Evolutionary conservation across 2,113 vertebrate species (phyloP).

Genomic region (Lucifuga dentata): DNA sequence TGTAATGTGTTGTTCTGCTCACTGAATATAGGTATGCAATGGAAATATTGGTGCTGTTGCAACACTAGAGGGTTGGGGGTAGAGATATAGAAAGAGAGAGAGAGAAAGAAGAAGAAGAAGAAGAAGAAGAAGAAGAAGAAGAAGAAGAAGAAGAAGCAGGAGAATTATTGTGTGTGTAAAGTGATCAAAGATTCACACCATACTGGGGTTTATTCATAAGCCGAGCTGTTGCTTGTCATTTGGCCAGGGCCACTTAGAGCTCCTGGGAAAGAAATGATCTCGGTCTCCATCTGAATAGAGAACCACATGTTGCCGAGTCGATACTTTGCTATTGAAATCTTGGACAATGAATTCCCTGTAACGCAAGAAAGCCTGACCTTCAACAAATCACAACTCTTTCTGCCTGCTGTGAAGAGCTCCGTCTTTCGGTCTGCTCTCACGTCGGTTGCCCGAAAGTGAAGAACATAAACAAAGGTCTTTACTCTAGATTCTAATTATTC

Average conservation of each 20-base stretch:
- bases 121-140: background rate
- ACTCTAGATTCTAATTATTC: background rate
- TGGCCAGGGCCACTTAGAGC: conserved; percentile 70
- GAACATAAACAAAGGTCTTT: conserved; percentile 11
- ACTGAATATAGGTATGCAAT: conserved; percentile 11
- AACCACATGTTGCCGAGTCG: conserved; percentile 74
- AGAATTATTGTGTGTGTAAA: conserved; percentile 14
- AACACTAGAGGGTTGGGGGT: background rate
- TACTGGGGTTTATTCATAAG: conserved; percentile 73
- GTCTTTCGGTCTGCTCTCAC: conserved; percentile 38
- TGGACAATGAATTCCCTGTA: conserved; percentile 71
- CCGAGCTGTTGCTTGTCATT: conserved; percentile 77
- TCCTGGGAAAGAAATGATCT: conserved; percentile 70
- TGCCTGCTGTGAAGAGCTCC: conserved; percentile 29
- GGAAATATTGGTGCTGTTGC: conserved; percentile 25
- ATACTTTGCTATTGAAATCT: conserved; percentile 74
- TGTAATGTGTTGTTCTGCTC: conserved; percentile 31
- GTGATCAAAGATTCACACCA: conserved; percentile 58
- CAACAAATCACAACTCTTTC: conserved; percentile 58
- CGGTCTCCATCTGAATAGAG: conserved; percentile 67
- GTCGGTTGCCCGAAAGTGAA: conserved; percentile 19
- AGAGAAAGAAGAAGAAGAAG: background rate
- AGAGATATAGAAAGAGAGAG: background rate
- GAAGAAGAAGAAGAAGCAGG: background rate
- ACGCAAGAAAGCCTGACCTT: conserved; percentile 77